Percentiles rank a stretch among this genome's conserved stretches.
Conservation (phyloP, 2,797 vertebrate species). For the Cynodonichthys magdalenae region DNA sequence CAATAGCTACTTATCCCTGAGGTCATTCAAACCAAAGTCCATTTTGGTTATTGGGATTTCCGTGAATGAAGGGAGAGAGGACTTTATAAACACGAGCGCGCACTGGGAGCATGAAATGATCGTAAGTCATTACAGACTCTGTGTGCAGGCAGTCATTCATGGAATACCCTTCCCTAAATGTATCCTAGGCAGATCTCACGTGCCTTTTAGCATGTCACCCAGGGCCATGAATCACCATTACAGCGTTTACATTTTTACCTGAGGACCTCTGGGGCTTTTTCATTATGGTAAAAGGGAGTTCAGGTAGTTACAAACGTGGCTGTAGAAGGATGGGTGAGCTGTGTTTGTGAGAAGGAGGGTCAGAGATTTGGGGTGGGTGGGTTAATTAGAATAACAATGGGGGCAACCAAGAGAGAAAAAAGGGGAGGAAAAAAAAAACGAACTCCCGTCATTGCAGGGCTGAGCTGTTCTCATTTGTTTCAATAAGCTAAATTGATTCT, state of each 20-base stretch:
- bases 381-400: constrained; percentile 83
- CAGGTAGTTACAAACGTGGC: constrained; percentile 30
- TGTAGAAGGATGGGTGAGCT: constrained; percentile 35
- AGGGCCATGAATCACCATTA: constrained; percentile 76
- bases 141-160: constrained; percentile 43
- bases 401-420: constrained; percentile 63
- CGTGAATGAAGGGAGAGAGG: constrained; percentile 37
- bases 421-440: constrained; percentile 10
- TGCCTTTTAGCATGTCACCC: constrained; percentile 75
- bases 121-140: constrained; percentile 51
- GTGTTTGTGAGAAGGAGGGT: constrained; percentile 58
- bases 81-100: constrained; percentile 61
- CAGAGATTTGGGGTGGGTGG: constrained; percentile 67
- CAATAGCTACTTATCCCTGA: constrained; percentile 46
- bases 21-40: constrained; percentile 62
- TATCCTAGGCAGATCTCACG: constrained; percentile 64
- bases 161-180: constrained; percentile 70
- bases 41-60: constrained; percentile 74
- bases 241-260: constrained; percentile 69
- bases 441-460: constrained; percentile 53
- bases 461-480: constrained; percentile 82
- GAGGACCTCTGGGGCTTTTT: constrained; percentile 71
- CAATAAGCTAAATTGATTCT: constrained; percentile 85
- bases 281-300: constrained; percentile 82
- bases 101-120: constrained; percentile 38